These are phyloP conservation scores for Matsumurasca onukii DNA, from an alignment of 1,140 invertebrate genomes.

Conservation along the genomic window DNA sequence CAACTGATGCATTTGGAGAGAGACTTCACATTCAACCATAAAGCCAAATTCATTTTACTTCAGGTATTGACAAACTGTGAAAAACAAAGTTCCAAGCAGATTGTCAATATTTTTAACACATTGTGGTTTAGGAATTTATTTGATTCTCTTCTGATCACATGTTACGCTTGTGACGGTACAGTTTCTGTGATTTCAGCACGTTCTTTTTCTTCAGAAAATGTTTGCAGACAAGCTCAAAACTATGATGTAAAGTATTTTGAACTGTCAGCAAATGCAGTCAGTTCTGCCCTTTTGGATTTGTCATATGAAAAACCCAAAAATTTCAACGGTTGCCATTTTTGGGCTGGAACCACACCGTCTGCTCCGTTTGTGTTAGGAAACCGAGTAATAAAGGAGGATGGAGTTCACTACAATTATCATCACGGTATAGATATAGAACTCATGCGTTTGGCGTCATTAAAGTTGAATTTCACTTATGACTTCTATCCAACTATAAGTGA, in stretches of 20 bases:
- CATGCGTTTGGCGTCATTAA: not conserved
- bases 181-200: not conserved
- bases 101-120: slow-evolving; percentile 6
- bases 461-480: slow-evolving; percentile 2
- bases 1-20: not conserved
- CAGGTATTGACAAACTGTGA: not conserved
- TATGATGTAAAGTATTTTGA: slow-evolving; percentile 7
- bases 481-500: not conserved
- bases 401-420: not conserved
- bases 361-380: slow-evolving; percentile 8
- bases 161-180: not conserved
- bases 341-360: not conserved
- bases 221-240: not conserved
- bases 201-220: not conserved
- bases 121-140: not conserved
- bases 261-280: not conserved
- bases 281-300: not conserved
- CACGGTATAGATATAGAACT: slow-evolving; percentile 9
- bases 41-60: not conserved
- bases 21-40: not conserved
- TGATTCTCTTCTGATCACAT: not conserved
- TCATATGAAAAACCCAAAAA: not conserved
- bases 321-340: not conserved
- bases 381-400: not conserved
- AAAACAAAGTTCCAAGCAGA: not conserved